phyloP scores from a whole-genome alignment of 2,888 invertebrate species.

The Cephus nigrinus region DNA sequence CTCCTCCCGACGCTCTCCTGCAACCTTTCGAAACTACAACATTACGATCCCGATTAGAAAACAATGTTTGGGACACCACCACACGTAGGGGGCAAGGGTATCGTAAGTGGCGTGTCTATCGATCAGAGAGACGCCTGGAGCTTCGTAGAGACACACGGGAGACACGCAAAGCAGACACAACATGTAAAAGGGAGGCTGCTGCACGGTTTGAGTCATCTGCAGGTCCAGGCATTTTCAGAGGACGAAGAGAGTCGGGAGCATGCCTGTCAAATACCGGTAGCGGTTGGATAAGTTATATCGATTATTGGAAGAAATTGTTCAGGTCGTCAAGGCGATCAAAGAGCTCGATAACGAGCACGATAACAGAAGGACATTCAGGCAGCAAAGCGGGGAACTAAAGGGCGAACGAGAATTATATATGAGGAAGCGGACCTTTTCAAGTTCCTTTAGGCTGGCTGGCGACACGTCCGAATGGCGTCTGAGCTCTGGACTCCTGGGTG shows the following conservation, averaged over 20 bases:
- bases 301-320: no score
- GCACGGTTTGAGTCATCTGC: neutral
- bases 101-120: no score
- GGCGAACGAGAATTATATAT: no score
- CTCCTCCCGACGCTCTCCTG: conserved; percentile 64
- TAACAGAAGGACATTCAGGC: no score
- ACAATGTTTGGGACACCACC: conserved; percentile 54
- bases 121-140: no score
- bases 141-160: no score
- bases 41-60: conserved; percentile 59
- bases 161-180: no score
- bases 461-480: conserved; percentile 88
- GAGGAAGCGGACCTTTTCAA: conserved; percentile 77
- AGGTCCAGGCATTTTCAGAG: neutral
- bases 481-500: conserved; percentile 85
- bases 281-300: no score
- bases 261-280: no score
- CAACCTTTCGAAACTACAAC: conserved; percentile 67
- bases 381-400: no score
- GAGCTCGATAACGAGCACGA: no score
- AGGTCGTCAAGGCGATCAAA: no score
- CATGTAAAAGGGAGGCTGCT: neutral
- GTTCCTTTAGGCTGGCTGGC: conserved; percentile 86
- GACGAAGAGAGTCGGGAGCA: neutral
- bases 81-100: conserved; percentile 49